A percentile compares a stretch with the other conserved stretches of the same genome.
phyloP scores from a whole-genome alignment of 1,140 invertebrate species.

The Drosophila mayri region DNA sequence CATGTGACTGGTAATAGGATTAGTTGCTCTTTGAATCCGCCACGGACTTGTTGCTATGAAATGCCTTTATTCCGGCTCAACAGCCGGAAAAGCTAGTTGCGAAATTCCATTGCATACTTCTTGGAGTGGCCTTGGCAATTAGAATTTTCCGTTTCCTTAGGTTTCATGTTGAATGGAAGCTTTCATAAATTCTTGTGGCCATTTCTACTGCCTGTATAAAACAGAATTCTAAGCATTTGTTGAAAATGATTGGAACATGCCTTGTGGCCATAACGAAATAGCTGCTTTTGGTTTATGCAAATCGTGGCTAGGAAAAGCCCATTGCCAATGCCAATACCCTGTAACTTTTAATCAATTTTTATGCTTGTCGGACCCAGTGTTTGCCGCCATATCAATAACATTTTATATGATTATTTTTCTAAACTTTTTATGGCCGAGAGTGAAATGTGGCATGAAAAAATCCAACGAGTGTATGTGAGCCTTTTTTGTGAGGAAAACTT shows the following conservation, averaged over 20 bases:
- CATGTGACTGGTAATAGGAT: slow-evolving; percentile 29
- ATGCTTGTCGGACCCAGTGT: slow-evolving; percentile 46
- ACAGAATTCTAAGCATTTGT: slow-evolving; percentile 18
- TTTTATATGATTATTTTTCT: slow-evolving; percentile 81
- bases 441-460: slow-evolving; percentile 75
- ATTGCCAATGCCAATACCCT: slow-evolving; percentile 1
- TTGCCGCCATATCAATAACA: slow-evolving; percentile 73
- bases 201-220: slow-evolving; percentile 20
- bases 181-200: neutral
- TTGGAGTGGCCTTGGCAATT: slow-evolving; percentile 13
- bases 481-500: slow-evolving; percentile 40
- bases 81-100: slow-evolving; percentile 16
- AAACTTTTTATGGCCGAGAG: slow-evolving; percentile 71
- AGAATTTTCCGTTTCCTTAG: slow-evolving; percentile 7
- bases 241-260: slow-evolving; percentile 25
- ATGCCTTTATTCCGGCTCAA: slow-evolving; percentile 9
- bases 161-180: neutral
- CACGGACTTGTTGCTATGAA: slow-evolving; percentile 49
- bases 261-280: slow-evolving; percentile 22
- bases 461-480: neutral
- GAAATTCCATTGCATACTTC: slow-evolving; percentile 37
- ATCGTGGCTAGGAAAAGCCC: slow-evolving; percentile 14
- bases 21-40: slow-evolving; percentile 26
- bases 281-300: slow-evolving; percentile 42
- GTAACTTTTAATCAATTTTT: slow-evolving; percentile 72